A percentile compares a stretch with the other conserved stretches of the same genome.
Conservation (phyloP, 1,140 invertebrate species). For the Ladona fulva region DNA sequence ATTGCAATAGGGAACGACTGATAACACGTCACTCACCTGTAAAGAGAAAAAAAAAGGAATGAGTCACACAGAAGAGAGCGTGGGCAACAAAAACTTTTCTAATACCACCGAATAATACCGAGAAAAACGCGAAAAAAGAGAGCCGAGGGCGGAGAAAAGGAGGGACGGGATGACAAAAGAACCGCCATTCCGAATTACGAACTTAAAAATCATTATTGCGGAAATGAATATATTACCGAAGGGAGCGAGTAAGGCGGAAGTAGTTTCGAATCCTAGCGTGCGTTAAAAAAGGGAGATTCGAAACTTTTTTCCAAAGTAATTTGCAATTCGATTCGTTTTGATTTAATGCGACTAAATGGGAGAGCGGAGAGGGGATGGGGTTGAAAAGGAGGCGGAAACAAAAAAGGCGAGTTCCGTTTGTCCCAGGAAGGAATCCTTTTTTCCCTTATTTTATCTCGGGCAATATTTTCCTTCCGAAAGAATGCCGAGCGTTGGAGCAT, state of each 20-base stretch:
- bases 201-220: no score
- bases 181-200: no score
- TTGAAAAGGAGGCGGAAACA: neutral
- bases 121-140: neutral
- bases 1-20: neutral
- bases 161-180: no score
- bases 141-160: neutral
- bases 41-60: neutral
- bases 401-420: neutral
- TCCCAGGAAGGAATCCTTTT: neutral
- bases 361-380: neutral
- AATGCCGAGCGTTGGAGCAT: neutral
- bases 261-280: neutral
- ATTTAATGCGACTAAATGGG: neutral
- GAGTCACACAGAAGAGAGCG: neutral
- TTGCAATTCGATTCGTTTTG: constrained; percentile 9
- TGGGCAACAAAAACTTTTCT: neutral
- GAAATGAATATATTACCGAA: neutral
- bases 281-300: neutral
- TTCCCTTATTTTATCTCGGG: constrained; percentile 5
- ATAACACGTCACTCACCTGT: neutral
- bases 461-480: constrained; percentile 9
- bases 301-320: constrained; percentile 3
- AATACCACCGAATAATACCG: neutral
- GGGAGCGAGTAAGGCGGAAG: neutral